Base-by-base conservation (phyloP, 2,888 invertebrate species). In the Mimumesa dahlbomi region DNA sequence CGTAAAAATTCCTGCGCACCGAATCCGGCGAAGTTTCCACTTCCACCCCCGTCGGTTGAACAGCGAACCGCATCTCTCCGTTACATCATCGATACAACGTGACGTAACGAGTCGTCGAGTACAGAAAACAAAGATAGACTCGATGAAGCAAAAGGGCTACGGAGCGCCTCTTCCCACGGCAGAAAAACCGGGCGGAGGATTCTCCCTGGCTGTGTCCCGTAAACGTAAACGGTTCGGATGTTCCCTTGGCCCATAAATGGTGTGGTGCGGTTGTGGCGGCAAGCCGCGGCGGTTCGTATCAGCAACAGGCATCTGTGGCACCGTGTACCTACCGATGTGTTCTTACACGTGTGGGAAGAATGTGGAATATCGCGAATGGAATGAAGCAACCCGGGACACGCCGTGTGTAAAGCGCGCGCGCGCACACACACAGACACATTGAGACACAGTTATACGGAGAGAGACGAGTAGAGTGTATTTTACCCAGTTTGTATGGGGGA, bases 321-420 rank as follows among this genome's bases (percentile, higher is more conserved):
- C 79, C 75, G 82, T 83, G 82, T 82, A 82, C 77, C 81, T 77
- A 80, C 82, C 77, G 77, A 80, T 84, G 83, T 84, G 85, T 83
- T 80, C 82, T 83, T 82, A 84, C 84, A 86, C 86, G 87, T 87
- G 86, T 87, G 87, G 87, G 87, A 87, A 87, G 87, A 87, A 87
- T 87, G 87, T 87, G 84, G 86, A 87, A 87, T 87, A 87, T 87
- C 85, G 84, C 84, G 81, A 80, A 84, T 84, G 85, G 85, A 85
- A 86, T 86, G 85, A 85, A 82, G 85, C 84, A 86, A 85, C 83
- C 79, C 77, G 77, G 79, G 81, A 82, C 78, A 77, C 72, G 67
- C 67, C 75, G 75, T 40, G 58, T 69, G 64, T 69, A 74, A 69
- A 65, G 77, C 68, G 67, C 57, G 67, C 53, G 59, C 57, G 42